Percentiles rank a stretch among this genome's conserved stretches.
phyloP scores from a whole-genome alignment of 2,113 vertebrate genomes.

The Miniopterus natalensis region DNA sequence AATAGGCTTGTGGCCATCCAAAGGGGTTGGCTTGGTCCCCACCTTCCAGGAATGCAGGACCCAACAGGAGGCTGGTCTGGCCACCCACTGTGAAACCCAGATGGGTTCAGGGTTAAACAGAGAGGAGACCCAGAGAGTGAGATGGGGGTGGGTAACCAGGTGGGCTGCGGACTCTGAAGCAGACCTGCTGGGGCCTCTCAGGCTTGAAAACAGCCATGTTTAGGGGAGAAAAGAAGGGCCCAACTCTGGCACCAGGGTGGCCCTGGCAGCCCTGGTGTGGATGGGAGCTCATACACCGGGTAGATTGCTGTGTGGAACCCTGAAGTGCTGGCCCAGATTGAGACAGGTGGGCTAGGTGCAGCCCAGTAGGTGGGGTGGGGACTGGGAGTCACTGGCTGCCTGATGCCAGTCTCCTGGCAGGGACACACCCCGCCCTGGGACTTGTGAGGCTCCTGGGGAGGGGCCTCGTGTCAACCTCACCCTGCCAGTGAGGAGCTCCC shows the following conservation, averaged over 20 bases:
- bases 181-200: neutral
- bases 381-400: neutral
- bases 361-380: neutral
- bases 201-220: constrained; percentile 7
- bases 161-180: neutral
- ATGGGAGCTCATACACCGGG: neutral
- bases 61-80: neutral
- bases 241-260: neutral
- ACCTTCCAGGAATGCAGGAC: neutral
- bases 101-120: neutral
- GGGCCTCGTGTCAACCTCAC: neutral
- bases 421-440: neutral
- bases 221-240: neutral
- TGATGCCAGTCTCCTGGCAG: neutral
- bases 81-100: neutral
- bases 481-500: neutral
- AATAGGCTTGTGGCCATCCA: neutral
- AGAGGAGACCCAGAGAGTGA: neutral
- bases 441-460: neutral
- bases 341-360: neutral
- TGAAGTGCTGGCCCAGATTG: neutral
- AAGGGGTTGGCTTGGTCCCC: neutral
- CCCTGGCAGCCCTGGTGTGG: neutral
- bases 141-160: neutral
- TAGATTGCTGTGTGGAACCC: neutral